phyloP scores from a whole-genome alignment of 37 sponge, comb jelly and placozoan genomes.

The Ianthella basta region DNA sequence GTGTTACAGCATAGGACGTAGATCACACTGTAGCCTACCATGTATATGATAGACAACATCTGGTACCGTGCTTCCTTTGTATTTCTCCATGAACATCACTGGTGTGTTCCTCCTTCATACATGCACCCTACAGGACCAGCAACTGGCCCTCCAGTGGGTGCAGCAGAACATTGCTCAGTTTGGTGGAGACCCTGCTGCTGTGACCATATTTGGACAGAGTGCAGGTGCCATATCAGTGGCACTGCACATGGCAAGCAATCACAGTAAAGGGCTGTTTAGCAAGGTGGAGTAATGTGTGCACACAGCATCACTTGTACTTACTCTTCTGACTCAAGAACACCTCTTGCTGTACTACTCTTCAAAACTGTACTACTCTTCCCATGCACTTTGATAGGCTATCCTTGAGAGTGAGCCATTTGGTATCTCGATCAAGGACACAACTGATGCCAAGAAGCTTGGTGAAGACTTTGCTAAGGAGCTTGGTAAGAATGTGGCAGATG shows the following conservation, averaged over 20 bases:
- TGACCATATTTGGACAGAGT: slow-evolving; percentile 90
- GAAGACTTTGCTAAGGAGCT: slow-evolving; percentile 62
- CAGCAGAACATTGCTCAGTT: slow-evolving; percentile 76
- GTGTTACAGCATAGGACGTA: background rate
- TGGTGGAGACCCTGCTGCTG: slow-evolving; percentile 75
- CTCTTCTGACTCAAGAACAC: too few species aligned
- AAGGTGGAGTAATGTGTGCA: slow-evolving; percentile 26
- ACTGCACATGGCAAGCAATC: slow-evolving; percentile 64
- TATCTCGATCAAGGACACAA: slow-evolving; percentile 42
- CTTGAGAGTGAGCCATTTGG: slow-evolving; percentile 82
- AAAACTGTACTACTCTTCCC: too few species aligned
- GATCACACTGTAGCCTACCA: background rate
- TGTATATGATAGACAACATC: too few species aligned
- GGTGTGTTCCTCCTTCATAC: too few species aligned
- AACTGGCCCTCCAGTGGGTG: slow-evolving; percentile 82
- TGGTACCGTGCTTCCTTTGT: too few species aligned
- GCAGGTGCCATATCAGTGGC: slow-evolving; percentile 80
- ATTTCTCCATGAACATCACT: too few species aligned
- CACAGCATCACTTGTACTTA: too few species aligned
- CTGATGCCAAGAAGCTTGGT: slow-evolving; percentile 59
- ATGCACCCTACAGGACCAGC: slow-evolving; percentile 58
- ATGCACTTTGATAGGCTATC: too few species aligned
- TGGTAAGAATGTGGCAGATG: slow-evolving; percentile 6
- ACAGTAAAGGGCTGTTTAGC: slow-evolving; percentile 79
- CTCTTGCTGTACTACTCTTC: too few species aligned